phyloP scores from a whole-genome alignment of 2,113 vertebrate species.

The Cervus canadensis region DNA sequence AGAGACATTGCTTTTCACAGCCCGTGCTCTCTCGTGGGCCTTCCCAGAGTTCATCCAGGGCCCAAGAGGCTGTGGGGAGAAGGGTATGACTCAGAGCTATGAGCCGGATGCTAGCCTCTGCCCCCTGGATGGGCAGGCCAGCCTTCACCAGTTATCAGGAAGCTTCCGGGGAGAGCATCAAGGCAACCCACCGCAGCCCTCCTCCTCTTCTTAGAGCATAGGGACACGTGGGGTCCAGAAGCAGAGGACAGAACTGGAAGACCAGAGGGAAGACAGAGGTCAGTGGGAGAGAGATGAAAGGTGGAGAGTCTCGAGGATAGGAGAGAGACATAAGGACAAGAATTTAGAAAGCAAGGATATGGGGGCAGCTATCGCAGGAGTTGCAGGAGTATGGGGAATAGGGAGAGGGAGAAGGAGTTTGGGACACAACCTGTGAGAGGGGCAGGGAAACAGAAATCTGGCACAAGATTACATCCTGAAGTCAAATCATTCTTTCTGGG shows the following conservation, averaged over 20 bases:
- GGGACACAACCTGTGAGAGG: not conserved
- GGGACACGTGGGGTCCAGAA: not conserved
- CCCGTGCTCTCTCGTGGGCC: conserved; percentile 60
- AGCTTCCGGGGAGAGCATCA: not conserved
- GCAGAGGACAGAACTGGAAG: not conserved
- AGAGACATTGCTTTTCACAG: conserved; percentile 64
- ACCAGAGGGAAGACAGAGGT: not conserved
- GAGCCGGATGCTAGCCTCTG: not conserved
- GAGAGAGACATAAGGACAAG: not conserved
- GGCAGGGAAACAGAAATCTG: not conserved
- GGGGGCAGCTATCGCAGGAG: not conserved
- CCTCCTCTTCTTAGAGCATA: not conserved
- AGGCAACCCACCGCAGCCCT: not conserved
- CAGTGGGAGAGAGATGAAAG: not conserved
- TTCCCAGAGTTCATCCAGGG: conserved; percentile 75
- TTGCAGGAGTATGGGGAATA: accelerated
- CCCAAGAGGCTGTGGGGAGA: conserved; percentile 55
- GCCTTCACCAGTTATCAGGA: not conserved
- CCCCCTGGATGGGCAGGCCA: not conserved
- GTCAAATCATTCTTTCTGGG: not conserved
- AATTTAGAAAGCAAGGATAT: not conserved
- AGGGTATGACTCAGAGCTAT: not conserved
- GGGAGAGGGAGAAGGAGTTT: not conserved
- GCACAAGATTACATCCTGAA: not conserved
- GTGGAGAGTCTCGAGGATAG: not conserved